Base-by-base conservation (phyloP, 2,888 invertebrate genomes). In the Dryobota labecula region DNA sequence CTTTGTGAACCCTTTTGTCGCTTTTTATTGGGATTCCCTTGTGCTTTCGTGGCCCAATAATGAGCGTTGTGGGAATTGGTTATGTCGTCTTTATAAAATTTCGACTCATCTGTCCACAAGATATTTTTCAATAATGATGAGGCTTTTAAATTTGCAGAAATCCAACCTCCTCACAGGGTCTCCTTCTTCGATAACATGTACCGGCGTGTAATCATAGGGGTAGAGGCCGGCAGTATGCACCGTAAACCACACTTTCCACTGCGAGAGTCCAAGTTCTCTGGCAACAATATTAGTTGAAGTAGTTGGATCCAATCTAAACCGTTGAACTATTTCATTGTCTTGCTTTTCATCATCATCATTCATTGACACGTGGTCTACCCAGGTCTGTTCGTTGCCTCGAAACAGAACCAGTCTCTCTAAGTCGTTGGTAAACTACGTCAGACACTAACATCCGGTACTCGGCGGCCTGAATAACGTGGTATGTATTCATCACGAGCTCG, bases 131-230 rank as follows among this genome's bases (percentile, higher is more conserved):
- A 36, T 4, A 36, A 36, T 36, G 36, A 4, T 36, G 36, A 7
- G 36, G 3, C 7, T 36, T 36, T 7, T 38, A 38, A 38, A 47
- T n/a, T n/a, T 47, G 11, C 47, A n/a, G 47, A 47, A 47, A 47
- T 47, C 47, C 2, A 47, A 11, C 47, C 47, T 47, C 47, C 45
- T 45, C 45, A 18, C 51, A 27, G 47, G 47, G n/a, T 47, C 47
- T n/a, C 47, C 47, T n/a, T n/a, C 47, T 47, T 47, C 11, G 47
- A n/a, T 47, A 47, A 47, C n/a, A n/a, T 47, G 47, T n/a, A 47
- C 47, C 47, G n/a, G 45, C 45, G n/a, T n/a, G 11, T 47, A 45
- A 20, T 47, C n/a, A 11, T 45, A 27, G 8, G 45, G n/a, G 2
- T 47, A 47, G 0, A 47, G 47, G n/a, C 47, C 45, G 3, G n/a